Conservation (phyloP, 2,797 vertebrate genomes). For the Bovichtus variegatus region DNA sequence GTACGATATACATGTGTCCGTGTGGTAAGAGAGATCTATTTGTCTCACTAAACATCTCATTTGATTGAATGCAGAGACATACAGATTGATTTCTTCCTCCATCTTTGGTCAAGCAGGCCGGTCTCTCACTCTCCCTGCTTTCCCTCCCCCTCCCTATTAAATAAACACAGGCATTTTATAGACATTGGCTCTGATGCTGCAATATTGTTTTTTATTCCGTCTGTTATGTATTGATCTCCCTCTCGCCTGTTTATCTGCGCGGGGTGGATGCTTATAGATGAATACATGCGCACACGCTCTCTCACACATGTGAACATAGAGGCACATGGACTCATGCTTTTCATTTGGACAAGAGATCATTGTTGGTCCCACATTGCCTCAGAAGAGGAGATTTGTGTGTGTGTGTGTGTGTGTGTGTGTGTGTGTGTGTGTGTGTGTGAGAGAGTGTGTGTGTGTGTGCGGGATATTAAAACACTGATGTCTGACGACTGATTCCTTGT, state of each 20-base stretch:
- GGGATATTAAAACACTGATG: slow-evolving; percentile 66
- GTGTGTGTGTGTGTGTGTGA: slow-evolving; percentile 6
- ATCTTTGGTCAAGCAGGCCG: slow-evolving; percentile 39
- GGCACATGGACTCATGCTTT: slow-evolving; percentile 43
- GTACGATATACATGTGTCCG: background rate
- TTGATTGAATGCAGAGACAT: slow-evolving; percentile 38
- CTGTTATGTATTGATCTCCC: slow-evolving; percentile 80
- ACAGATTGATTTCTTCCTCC: slow-evolving; percentile 63
- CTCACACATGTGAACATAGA: background rate
- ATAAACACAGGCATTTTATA: slow-evolving; percentile 61
- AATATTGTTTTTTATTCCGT: slow-evolving; percentile 80
- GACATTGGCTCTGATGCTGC: slow-evolving; percentile 48
- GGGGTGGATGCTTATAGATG: slow-evolving; percentile 75
- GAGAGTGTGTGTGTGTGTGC: slow-evolving; percentile 13
- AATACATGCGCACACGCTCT: slow-evolving; percentile 44
- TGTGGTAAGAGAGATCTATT: slow-evolving; percentile 1
- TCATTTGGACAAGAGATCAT: slow-evolving; percentile 73
- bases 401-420: slow-evolving; percentile 1
- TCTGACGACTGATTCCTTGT: slow-evolving; percentile 79
- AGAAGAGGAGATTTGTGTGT: slow-evolving; percentile 12
- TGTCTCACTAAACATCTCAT: slow-evolving; percentile 42
- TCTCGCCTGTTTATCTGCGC: slow-evolving; percentile 79
- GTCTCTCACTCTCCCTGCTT: background rate
- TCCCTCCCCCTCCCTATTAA: slow-evolving; percentile 24
- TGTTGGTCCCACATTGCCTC: slow-evolving; percentile 54